Percentiles rank a stretch among this genome's conserved stretches.
These are phyloP conservation scores for Oxycera nigricornis DNA, from an alignment of 2,888 invertebrate genomes.

Conservation along the genomic window DNA sequence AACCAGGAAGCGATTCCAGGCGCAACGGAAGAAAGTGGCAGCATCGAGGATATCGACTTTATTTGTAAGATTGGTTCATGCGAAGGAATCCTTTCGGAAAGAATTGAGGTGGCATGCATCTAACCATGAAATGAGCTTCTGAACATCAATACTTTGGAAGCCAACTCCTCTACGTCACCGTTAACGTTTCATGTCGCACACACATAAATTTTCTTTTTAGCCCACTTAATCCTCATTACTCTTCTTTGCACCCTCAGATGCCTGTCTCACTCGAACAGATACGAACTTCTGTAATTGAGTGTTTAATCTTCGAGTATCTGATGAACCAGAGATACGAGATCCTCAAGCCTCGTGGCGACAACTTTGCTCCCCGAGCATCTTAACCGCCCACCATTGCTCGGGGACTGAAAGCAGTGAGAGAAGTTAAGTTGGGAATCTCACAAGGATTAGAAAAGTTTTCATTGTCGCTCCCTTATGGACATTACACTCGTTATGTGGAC, in stretches of 20 bases:
- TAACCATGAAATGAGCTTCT: not conserved
- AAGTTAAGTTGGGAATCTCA: conserved; percentile 16
- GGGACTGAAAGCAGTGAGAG: too few relatives aligned
- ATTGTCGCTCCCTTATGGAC: conserved; percentile 30
- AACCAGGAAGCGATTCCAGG: not conserved
- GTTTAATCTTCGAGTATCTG: conserved; percentile 40
- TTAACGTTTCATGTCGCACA: not conserved
- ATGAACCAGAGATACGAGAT: conserved; percentile 24
- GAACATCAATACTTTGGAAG: not conserved
- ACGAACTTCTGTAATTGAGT: conserved; percentile 38
- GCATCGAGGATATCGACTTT: not conserved
- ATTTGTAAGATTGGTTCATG: not conserved
- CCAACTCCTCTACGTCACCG: not conserved
- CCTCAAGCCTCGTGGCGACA: not conserved
- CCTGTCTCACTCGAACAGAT: not conserved
- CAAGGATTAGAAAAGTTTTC: conserved; percentile 37
- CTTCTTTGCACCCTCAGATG: conserved; percentile 25
- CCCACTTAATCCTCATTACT: conserved; percentile 34
- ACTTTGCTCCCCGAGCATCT: not conserved
- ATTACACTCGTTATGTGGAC: conserved; percentile 15
- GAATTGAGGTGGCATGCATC: not conserved
- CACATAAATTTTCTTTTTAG: conserved; percentile 32
- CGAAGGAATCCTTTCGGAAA: not conserved
- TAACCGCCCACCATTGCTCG: not conserved
- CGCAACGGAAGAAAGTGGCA: not conserved